Conservation (phyloP, 2,888 invertebrate species). For the Bombylius discolor region DNA sequence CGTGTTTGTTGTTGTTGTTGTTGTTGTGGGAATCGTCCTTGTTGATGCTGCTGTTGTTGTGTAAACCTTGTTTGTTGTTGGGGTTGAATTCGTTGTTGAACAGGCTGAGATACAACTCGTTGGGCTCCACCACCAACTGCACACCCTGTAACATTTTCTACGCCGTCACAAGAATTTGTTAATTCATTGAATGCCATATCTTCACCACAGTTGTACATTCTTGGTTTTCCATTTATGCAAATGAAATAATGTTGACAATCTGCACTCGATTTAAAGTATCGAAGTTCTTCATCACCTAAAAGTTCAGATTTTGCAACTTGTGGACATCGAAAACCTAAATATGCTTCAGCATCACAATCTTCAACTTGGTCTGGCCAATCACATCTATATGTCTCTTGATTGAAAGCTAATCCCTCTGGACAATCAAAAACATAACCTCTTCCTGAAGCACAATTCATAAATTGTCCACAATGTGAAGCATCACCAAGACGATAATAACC, state of each 20-base stretch:
- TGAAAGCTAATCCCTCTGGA: slow-evolving; percentile 73
- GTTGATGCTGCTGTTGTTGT: background rate
- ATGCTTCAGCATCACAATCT: slow-evolving; percentile 67
- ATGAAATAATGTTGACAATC: slow-evolving; percentile 70
- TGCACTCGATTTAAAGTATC: slow-evolving; percentile 39
- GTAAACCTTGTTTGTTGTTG: background rate
- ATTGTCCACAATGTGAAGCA: slow-evolving; percentile 55
- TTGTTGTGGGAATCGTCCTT: background rate
- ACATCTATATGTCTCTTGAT: slow-evolving; percentile 57
- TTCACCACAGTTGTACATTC: slow-evolving; percentile 62
- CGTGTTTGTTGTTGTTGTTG: background rate
- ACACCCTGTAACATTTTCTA: slow-evolving; percentile 66
- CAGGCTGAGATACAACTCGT: background rate
- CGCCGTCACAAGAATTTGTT: slow-evolving; percentile 57
- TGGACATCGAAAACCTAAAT: slow-evolving; percentile 67
- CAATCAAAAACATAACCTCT: slow-evolving; percentile 59
- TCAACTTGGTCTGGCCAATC: slow-evolving; percentile 79
- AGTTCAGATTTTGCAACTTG: slow-evolving; percentile 37
- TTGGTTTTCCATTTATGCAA: slow-evolving; percentile 60
- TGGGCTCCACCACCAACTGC: slow-evolving; percentile 26
- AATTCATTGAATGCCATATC: slow-evolving; percentile 66
- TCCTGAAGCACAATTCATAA: slow-evolving; percentile 73
- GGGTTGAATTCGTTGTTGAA: background rate
- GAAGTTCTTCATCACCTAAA: slow-evolving; percentile 37
- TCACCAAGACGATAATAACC: slow-evolving; percentile 66